A percentile compares a stretch with the other conserved stretches of the same genome.
These are phyloP conservation scores for Rhynchotus rufescens DNA, from an alignment of 2,797 vertebrate genomes.

Conservation along the genomic window DNA sequence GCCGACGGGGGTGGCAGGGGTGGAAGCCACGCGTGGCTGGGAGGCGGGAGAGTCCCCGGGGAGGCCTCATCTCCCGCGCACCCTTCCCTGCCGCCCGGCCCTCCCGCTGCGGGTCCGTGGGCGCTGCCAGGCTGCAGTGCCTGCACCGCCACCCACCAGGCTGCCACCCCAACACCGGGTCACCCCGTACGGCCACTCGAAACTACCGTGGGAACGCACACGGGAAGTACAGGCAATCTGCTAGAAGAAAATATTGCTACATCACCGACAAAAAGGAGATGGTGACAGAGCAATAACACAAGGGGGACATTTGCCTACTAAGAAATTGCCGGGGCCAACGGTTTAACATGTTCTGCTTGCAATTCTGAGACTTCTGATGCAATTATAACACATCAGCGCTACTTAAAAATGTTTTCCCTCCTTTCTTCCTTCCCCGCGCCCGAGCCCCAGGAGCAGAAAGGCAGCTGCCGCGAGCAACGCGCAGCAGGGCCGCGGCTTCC, in stretches of 20 bases:
- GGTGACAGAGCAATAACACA: not conserved
- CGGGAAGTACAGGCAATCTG: not conserved
- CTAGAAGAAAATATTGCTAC: not conserved
- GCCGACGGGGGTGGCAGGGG: too few species aligned
- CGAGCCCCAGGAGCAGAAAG: not conserved
- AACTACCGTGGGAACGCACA: not conserved
- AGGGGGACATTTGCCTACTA: not conserved
- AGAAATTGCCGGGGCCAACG: not conserved
- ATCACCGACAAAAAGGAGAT: not conserved
- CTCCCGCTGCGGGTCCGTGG: not conserved
- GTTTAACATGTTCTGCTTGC: not conserved
- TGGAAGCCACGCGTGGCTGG: not conserved
- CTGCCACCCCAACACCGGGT: too few species aligned
- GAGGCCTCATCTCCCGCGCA: too few species aligned
- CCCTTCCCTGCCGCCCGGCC: not conserved
- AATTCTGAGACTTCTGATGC: conserved; percentile 8
- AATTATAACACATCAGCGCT: conserved; percentile 39
- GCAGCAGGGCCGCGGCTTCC: conserved; percentile 39
- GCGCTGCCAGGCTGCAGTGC: too few species aligned
- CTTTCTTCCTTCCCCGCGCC: not conserved
- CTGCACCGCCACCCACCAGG: too few species aligned
- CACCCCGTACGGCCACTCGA: not conserved
- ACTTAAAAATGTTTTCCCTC: conserved; percentile 26
- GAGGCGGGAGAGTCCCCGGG: not conserved
- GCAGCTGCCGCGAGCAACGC: conserved; percentile 5